These are phyloP conservation scores for Automeris io DNA, from an alignment of 2,888 invertebrate genomes.

Conservation along the genomic window DNA sequence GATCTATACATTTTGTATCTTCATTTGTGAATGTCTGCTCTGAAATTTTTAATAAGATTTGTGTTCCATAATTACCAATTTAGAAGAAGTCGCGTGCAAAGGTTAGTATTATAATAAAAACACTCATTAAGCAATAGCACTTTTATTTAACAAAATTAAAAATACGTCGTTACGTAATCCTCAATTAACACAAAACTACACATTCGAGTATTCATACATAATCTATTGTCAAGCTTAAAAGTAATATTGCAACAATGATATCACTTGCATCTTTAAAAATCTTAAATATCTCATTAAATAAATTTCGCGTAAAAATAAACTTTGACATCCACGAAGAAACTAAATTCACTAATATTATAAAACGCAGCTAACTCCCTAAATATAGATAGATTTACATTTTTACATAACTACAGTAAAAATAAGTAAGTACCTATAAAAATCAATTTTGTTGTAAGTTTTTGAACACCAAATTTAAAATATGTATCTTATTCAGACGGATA, in stretches of 20 bases:
- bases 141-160: conserved; percentile 67
- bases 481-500: conserved; percentile 38
- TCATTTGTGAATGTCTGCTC: too few species aligned
- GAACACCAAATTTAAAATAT: conserved; percentile 41
- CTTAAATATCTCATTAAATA: conserved; percentile 21
- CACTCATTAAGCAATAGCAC: conserved; percentile 60
- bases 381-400: conserved; percentile 52
- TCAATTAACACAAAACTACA: conserved; percentile 15
- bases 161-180: conserved; percentile 22
- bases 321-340: neutral
- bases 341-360: neutral
- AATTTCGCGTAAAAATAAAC: neutral
- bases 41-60: too few species aligned
- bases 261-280: conserved; percentile 60
- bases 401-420: conserved; percentile 46
- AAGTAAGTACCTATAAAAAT: conserved; percentile 36
- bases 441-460: conserved; percentile 17
- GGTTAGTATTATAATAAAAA: too few species aligned
- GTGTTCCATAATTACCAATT: too few species aligned
- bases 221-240: conserved; percentile 40
- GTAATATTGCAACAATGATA: conserved; percentile 74
- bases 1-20: too few species aligned
- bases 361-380: conserved; percentile 5
- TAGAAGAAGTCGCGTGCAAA: too few species aligned
- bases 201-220: conserved; percentile 15